Base-by-base conservation (phyloP, 2,888 invertebrate genomes). In the Trichopoda pennipes region DNA sequence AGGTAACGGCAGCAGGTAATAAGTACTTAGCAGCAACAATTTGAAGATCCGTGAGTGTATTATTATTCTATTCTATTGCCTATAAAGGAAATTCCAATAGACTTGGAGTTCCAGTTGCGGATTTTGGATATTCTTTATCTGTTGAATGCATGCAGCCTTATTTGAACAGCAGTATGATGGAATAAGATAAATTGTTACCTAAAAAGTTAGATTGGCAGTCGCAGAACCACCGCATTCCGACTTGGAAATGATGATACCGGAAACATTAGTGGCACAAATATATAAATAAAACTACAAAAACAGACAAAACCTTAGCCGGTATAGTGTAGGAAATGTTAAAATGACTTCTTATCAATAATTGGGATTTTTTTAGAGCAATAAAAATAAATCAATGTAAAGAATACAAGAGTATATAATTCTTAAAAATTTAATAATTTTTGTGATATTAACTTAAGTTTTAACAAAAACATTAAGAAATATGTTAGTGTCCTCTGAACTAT, bases 1-100 rank as follows among this genome's bases (percentile, higher is more conserved):
- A 88, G 4, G 91, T 86, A 0, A 94, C 92, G 0, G 94, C 95
- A 44, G 91, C 92, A 2, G 91, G 89, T 70, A 95, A 94, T 35
- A 95, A 87, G 0, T 92, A 87, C 80, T 93, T 92, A 0, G 93
- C 92, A 1, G 92, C 84, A 0, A 61, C 8, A 28, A 87, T 86
- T 79, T 86, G 86, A n/a, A 79, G 82, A 32, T 84, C 77, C 16
- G 85, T 85, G 9, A 85, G 85, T 28, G 53, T 78, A 69, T 84
- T 66, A 69, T 74, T 84, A 47, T 85, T 84, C 42, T 84, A 85
- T n/a, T n/a, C n/a, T n/a, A 76, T 85, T 85, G 35, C 88, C 88
- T 66, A 87, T 86, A 68, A 87, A 86, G 44, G 86, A 86, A 42
- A 88, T 86, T 19, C 87, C 88, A 80, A 88, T 80, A 2, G 86